Percentiles rank a stretch among this genome's conserved stretches.
Evolutionary conservation across 2,797 vertebrate genomes (phyloP).

Genomic region (Aldrovandia affinis): DNA sequence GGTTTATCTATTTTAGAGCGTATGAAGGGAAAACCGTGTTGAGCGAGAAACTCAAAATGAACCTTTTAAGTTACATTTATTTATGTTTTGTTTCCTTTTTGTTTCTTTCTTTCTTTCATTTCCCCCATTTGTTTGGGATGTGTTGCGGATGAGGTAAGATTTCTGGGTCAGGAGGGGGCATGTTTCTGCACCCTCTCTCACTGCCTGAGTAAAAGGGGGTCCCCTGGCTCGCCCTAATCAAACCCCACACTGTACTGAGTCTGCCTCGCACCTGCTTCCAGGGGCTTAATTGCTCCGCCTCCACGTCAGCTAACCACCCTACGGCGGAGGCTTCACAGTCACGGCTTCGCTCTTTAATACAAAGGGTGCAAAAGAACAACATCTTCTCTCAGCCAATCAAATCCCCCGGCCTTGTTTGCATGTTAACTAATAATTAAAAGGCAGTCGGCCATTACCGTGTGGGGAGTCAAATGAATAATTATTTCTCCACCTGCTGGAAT

Average conservation of each 20-base stretch:
- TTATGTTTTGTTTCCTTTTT: conserved; percentile 67
- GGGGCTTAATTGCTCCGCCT: neutral
- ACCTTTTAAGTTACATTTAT: conserved; percentile 42
- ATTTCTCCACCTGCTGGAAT: neutral
- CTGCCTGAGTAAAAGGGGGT: conserved; percentile 56
- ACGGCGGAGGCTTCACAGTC: neutral
- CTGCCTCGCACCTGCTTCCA: conserved; percentile 1
- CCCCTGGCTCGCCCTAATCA: conserved; percentile 59
- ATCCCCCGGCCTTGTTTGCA: neutral
- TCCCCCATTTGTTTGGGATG: conserved; percentile 79
- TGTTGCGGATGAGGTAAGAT: conserved; percentile 83
- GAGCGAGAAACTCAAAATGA: neutral
- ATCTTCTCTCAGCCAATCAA: neutral
- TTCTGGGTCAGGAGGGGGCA: conserved; percentile 66
- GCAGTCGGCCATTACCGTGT: neutral
- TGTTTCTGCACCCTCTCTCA: conserved; percentile 55
- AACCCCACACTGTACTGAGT: conserved; percentile 8
- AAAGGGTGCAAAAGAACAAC: neutral
- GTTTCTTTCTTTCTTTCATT: conserved; percentile 55
- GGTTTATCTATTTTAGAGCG: neutral
- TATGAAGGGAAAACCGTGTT: too few relatives aligned
- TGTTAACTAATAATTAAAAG: conserved; percentile 8
- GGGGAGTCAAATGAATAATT: conserved; percentile 3
- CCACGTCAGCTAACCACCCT: neutral
- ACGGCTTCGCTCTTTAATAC: neutral